Conservation (phyloP, 2,113 vertebrate genomes). For the Microtus ochrogaster region DNA sequence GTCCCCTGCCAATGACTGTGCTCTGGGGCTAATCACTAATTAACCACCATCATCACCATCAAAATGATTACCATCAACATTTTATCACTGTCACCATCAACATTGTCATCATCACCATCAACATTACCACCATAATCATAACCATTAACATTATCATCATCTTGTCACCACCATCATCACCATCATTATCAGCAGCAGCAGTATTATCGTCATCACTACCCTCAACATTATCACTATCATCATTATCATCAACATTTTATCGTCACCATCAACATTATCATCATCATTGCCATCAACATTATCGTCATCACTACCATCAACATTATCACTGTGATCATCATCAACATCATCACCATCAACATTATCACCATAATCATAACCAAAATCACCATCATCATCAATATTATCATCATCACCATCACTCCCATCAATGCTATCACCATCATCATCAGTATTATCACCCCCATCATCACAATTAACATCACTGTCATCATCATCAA, state of each 20-base stretch:
- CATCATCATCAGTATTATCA: not conserved
- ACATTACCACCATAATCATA: not conserved
- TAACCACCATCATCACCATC: not conserved
- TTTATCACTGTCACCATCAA: not conserved
- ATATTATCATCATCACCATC: not conserved
- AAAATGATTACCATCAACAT: not conserved
- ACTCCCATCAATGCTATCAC: not conserved
- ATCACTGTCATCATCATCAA: not conserved
- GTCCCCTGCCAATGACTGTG: not conserved
- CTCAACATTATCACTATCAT: not conserved
- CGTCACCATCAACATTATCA: accelerated
- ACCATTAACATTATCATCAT: not conserved
- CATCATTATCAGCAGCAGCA: accelerated
- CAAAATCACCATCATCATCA: too few relatives aligned
- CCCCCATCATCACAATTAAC: not conserved
- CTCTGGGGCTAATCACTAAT: not conserved
- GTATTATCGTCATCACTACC: not conserved
- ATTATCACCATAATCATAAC: not conserved
- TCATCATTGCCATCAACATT: not conserved
- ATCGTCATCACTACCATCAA: not conserved
- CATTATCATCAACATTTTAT: too few relatives aligned
- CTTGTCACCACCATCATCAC: not conserved
- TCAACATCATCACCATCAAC: not conserved
- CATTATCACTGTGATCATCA: not conserved
- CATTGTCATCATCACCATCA: not conserved